Evolutionary conservation across 2,888 invertebrate species (phyloP).

Genomic region (Aleiodes testaceus): DNA sequence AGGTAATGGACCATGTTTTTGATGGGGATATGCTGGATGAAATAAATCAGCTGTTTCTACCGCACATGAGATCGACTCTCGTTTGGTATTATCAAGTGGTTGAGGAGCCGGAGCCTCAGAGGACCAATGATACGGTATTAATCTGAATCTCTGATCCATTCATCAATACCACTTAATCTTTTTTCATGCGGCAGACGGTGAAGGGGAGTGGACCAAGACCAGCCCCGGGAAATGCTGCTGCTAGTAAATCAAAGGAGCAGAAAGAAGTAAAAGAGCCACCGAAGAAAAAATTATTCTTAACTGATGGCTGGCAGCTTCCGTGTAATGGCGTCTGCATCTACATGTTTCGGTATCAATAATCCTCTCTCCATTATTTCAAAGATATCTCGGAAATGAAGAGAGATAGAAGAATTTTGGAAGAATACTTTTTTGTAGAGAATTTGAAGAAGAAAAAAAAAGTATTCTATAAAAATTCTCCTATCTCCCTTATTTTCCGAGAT

Average conservation of each 20-base stretch:
- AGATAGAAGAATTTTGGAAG: no score
- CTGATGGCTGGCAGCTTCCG: conserved; percentile 87
- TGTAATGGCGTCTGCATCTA: conserved; percentile 89
- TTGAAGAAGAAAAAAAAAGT: no score
- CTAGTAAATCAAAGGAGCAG: conserved; percentile 71
- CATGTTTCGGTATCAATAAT: conserved; percentile 79
- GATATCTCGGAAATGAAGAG: no score
- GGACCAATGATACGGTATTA: conserved; percentile 65
- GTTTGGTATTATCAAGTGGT: conserved; percentile 93
- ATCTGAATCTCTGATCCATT: neutral
- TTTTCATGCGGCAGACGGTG: conserved; percentile 51
- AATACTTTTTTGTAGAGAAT: neutral
- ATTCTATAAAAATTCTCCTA: no score
- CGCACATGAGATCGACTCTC: conserved; percentile 88
- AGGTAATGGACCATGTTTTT: conserved; percentile 93
- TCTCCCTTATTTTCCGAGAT: no score
- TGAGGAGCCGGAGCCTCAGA: conserved; percentile 78
- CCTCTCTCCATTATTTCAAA: neutral
- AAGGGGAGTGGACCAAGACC: conserved; percentile 60
- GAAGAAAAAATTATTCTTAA: conserved; percentile 87
- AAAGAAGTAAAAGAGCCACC: conserved; percentile 69
- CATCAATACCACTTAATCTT: neutral
- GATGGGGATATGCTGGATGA: conserved; percentile 93
- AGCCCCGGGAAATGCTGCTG: conserved; percentile 57
- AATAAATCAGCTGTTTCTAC: conserved; percentile 89